Conservation (phyloP, 2,797 vertebrate species). For the Eremophila alpestris region DNA sequence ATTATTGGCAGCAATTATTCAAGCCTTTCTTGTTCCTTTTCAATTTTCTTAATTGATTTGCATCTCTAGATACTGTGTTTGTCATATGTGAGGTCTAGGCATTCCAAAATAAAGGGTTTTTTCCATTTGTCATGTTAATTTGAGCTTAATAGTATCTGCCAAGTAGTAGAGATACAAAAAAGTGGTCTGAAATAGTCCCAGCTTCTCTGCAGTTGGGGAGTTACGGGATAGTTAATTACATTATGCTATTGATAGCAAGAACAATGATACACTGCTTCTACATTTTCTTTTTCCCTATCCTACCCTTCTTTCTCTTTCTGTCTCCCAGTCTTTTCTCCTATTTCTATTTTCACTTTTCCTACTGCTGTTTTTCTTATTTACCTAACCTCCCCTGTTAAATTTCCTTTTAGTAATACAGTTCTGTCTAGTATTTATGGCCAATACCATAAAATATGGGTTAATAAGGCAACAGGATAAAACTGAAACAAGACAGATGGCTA, state of each 20-base stretch:
- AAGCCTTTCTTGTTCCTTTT: not conserved
- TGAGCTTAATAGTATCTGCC: not conserved
- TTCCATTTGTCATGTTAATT: not conserved
- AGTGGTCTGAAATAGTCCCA: not conserved
- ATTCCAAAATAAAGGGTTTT: not conserved
- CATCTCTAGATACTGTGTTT: not conserved
- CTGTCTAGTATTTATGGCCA: not conserved
- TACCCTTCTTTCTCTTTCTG: not conserved
- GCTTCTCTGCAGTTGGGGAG: not conserved
- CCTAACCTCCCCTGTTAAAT: not conserved
- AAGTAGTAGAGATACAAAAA: not conserved
- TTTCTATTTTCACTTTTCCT: not conserved
- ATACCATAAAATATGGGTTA: not conserved
- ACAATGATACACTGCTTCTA: not conserved
- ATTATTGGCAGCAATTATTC: not conserved
- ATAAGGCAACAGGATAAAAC: not conserved
- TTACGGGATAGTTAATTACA: not conserved
- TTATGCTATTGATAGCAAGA: not conserved
- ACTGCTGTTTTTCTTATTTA: not conserved
- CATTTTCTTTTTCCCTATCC: not conserved
- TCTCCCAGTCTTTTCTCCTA: not conserved
- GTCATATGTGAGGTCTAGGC: not conserved
- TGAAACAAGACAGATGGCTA: not conserved
- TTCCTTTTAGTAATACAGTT: not conserved
- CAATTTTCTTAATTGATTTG: not conserved